Evolutionary conservation across 2,797 vertebrate species (phyloP), one percentile per base, ranked within the genome.

Genomic region (Natrix natrix): DNA sequence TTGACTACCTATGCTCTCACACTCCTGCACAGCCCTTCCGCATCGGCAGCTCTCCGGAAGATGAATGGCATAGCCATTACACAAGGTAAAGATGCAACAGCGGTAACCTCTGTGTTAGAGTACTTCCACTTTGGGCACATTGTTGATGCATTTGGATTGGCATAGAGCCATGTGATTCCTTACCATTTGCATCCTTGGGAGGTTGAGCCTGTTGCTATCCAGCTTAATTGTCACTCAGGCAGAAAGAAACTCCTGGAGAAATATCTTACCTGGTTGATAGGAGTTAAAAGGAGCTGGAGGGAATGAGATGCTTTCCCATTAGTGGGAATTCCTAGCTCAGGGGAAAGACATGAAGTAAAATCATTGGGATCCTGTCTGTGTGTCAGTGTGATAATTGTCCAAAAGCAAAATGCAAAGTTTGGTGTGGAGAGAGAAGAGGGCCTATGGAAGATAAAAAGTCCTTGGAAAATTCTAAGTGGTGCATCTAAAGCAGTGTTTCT

Each of bases 41-140:
- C 98, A 0, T 97, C 97, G 0, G 94, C 96, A 13, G 97, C 97
- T 0, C 97, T 99, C 95, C 97, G 98, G 1, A 98, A 98, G 86
- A 98, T 99, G 97, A 98, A 98, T 97, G 97, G 98, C 98, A 98
- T 99, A 98, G 99, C 99, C 86, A 98, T 99, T 95, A 98, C 98
- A 10, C 98, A 99, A 97, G 98, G 99, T 99, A 54, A 88, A 63
- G 10, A 1, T 16, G 90, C 87, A 1, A 55, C 4, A 0, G 3
- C 10, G 22, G 20, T 60, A 37, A 43, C 55, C 32, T 32, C 87
- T 37, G 8, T 13, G 11, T 20, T 20, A 20, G n/a, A n/a, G 17
- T 48, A 48, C 4, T 78, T 48, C 37, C 37, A 43, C 74, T 12
- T 12, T 83, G 74, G 16, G 37, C 37, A 24, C 8, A 24, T 24